Percentiles rank a stretch among this genome's conserved stretches.
Evolutionary conservation across 1,140 invertebrate genomes (phyloP).

Genomic region (Apis mellifera): DNA sequence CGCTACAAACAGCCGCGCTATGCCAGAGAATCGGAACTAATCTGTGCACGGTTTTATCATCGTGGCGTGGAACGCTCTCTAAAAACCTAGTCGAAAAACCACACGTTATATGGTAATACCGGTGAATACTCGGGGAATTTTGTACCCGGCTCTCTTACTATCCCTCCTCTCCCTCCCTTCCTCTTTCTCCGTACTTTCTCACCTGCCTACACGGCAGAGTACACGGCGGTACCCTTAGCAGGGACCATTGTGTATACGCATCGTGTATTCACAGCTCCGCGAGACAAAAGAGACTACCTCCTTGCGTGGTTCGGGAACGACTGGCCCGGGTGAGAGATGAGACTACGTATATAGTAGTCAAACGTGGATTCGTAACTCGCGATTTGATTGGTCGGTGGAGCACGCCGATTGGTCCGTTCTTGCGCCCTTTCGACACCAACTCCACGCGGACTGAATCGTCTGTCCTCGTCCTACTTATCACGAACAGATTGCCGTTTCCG

Average conservation of each 20-base stretch:
- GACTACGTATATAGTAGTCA: constrained; percentile 43
- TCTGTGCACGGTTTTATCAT: constrained; percentile 43
- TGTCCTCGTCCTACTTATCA: neutral
- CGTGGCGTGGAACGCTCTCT: constrained; percentile 32
- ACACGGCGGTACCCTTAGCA: constrained; percentile 61
- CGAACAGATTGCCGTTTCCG: constrained; percentile 3
- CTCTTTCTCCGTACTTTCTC: constrained; percentile 65
- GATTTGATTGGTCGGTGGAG: constrained; percentile 55
- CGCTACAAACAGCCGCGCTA: constrained; percentile 11
- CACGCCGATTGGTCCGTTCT: constrained; percentile 66
- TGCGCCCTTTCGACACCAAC: neutral
- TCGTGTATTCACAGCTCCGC: constrained; percentile 72
- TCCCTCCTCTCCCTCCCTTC: neutral
- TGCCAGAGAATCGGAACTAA: constrained; percentile 44
- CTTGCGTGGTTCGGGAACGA: constrained; percentile 74
- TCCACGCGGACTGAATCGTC: constrained; percentile 75
- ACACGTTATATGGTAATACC: constrained; percentile 54
- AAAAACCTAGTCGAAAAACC: constrained; percentile 59
- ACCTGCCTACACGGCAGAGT: constrained; percentile 69
- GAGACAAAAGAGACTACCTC: constrained; percentile 76
- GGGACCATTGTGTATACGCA: constrained; percentile 74
- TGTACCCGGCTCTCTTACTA: constrained; percentile 21
- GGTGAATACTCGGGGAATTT: constrained; percentile 59
- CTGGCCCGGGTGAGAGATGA: constrained; percentile 58
- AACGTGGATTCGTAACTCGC: constrained; percentile 39